phyloP scores from a whole-genome alignment of 2,888 invertebrate species.

The Erpobdella octoculata region DNA sequence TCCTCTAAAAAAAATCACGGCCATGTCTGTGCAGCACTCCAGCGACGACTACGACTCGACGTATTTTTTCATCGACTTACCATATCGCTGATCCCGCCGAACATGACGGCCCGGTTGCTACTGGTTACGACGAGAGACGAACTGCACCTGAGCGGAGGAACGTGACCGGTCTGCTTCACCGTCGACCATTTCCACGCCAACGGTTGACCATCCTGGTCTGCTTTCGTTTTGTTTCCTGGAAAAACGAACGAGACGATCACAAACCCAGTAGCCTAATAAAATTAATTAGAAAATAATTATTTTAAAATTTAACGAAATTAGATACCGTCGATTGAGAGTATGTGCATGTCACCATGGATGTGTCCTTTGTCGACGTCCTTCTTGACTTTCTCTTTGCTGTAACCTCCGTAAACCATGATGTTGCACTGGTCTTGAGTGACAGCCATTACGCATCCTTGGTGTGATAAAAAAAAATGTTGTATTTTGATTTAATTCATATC shows the following conservation, averaged over 20 bases:
- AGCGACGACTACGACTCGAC: too few relatives aligned
- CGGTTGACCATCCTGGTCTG: conserved; percentile 33
- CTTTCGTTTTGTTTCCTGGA: conserved; percentile 23
- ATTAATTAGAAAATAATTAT: background rate
- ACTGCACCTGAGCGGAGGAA: conserved; percentile 63
- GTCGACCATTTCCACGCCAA: conserved; percentile 66
- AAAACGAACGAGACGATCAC: background rate
- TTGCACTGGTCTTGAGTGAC: conserved; percentile 56
- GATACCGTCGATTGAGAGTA: conserved; percentile 37
- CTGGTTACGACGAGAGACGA: conserved; percentile 61
- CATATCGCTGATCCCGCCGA: conserved; percentile 78
- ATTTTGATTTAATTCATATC: background rate
- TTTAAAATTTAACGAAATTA: background rate
- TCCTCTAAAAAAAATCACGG: too few relatives aligned
- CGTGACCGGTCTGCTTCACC: conserved; percentile 62
- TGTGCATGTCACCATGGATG: conserved; percentile 65
- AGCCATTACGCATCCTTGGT: conserved; percentile 71
- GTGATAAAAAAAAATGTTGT: background rate
- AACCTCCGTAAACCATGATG: conserved; percentile 69
- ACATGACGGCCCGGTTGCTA: conserved; percentile 67
- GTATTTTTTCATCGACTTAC: conserved; percentile 39
- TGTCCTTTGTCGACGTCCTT: conserved; percentile 68
- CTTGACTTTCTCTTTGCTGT: conserved; percentile 66
- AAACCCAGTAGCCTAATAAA: background rate
- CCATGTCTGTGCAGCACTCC: too few relatives aligned